Base-by-base conservation (phyloP, 2,888 invertebrate genomes). In the Eilema griseolum region DNA sequence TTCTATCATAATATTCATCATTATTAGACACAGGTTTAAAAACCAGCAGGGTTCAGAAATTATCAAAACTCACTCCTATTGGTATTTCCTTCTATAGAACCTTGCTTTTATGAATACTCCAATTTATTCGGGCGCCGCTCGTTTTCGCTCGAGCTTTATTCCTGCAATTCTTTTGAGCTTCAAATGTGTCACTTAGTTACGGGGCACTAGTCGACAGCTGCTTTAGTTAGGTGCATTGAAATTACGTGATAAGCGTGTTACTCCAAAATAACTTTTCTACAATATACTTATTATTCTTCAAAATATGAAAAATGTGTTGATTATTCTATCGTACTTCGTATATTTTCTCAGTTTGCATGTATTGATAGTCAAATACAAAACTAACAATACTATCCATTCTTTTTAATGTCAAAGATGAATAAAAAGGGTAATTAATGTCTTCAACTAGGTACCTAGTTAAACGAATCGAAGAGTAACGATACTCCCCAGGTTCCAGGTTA, bases 21-120 rank as follows among this genome's bases (percentile, higher is more conserved):
- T 1, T 20, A 20, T 4, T 4, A 41, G 16, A 46, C 2, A 52
- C 52, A n/a, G 20, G n/a, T 52, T 57, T 59, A 26, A 16, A 12
- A 28, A 16, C 20, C 59, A 28, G 26, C 16, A 28, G 59, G 26
- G 20, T 59, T 14, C 20, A 4, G 16, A 52, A 52, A 14, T 59
- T 59, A 59, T 28, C 26, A 28, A 61, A 61, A 61, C n/a, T n/a
- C 20, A 28, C 59, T 24, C 24, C 23, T 41, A 59, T 28, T 26
- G 26, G 16, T 26, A 26, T 26, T 59, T 59, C 16, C 24, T 28
- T 63, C 46, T n/a, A 64, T n/a, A 66, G 62, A 59, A 56, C 61
- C 46, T 16, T 66, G 56, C 61, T 41, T 73, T 66, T 16, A 62
- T 46, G 8, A 61, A 70, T 61, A 28, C 11, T 46, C 28, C 52